Evolutionary conservation across 2,888 invertebrate species (phyloP), one percentile per base, ranked within the genome.

Genomic region (Dicyrtoma fusca): DNA sequence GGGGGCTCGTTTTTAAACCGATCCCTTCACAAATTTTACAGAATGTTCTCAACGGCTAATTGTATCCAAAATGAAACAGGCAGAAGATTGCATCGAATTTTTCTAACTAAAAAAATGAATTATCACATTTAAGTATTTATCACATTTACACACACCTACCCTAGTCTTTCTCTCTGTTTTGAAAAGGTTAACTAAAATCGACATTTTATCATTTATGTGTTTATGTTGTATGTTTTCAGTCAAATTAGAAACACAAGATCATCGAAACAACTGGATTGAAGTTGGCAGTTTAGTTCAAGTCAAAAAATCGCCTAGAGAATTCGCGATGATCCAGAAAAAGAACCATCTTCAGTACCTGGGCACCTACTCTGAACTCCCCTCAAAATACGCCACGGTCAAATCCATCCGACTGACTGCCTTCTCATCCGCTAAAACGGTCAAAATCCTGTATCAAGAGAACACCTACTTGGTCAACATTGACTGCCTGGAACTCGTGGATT

Each of bases 401-500:
- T 34, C 42, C 42, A 53, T 69, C 45, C 69, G 53, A 11, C 69
- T 69, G 1, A 34, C n/a, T 34, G 61, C 61, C 1, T 61, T 61
- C n/a, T 34, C 61, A 17, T 5, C 34, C 6, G 26, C 61, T 6
- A 61, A 26, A 17, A 13, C 61, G 1, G 17, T 61, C 4, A 34
- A 34, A n/a, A 34, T 61, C 3, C 1, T 42, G 5, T 61, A 42
- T 42, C 6, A 17, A 10, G 19, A 17, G 14, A n/a, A 34, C 11
- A 2, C n/a, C 44, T 57, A 19, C 45, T 8, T 59, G 5, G 44
- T 45, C 44, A 34, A 19, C 57, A 44, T 25, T 5, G 61, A 61
- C 1, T 34, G 42, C 17, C 4, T 61, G 10, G 42, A 44, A 19
- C 11, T 61, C 10, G 19, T 61, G 1, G 17, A 34, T 4, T 6